Evolutionary conservation across 2,888 invertebrate species (phyloP).

Genomic region (Drosophila imparisetae): DNA sequence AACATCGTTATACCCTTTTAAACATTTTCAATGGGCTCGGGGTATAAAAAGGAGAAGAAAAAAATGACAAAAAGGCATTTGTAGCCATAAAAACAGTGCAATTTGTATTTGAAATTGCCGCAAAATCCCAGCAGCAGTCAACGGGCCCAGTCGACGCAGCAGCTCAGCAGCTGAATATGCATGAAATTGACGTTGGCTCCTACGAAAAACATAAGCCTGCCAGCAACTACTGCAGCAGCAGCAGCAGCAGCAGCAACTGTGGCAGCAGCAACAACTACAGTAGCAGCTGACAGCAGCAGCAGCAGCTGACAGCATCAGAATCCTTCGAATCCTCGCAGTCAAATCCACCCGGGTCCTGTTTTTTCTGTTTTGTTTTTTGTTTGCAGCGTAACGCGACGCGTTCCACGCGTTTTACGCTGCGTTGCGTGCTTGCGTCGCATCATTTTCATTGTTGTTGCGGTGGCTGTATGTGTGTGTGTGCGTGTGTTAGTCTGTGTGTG

Average conservation of each 20-base stretch:
- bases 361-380: conserved; percentile 1
- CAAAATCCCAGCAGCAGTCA: conserved; percentile 75
- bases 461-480: background rate
- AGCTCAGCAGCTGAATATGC: conserved; percentile 68
- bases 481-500: background rate
- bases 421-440: conserved; percentile 50
- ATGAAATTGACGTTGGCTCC: conserved; percentile 70
- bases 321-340: conserved; percentile 29
- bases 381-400: conserved; percentile 41
- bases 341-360: conserved; percentile 66
- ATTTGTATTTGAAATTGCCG: conserved; percentile 81
- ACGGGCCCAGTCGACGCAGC: conserved; percentile 50
- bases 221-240: conserved; percentile 45
- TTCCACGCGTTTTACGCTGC: conserved; percentile 50
- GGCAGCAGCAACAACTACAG: conserved; percentile 6
- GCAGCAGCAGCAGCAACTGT: conserved; percentile 13
- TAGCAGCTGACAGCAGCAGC: conserved; percentile 18
- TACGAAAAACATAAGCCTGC: conserved; percentile 57
- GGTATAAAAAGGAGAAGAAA: conserved; percentile 13
- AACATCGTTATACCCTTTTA: background rate
- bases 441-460: conserved; percentile 38
- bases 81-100: conserved; percentile 79
- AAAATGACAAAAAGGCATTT: conserved; percentile 65
- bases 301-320: conserved; percentile 41
- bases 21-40: background rate